These are phyloP conservation scores for Himalopsyche japonica DNA, from an alignment of 2,888 invertebrate genomes.

Conservation along the genomic window DNA sequence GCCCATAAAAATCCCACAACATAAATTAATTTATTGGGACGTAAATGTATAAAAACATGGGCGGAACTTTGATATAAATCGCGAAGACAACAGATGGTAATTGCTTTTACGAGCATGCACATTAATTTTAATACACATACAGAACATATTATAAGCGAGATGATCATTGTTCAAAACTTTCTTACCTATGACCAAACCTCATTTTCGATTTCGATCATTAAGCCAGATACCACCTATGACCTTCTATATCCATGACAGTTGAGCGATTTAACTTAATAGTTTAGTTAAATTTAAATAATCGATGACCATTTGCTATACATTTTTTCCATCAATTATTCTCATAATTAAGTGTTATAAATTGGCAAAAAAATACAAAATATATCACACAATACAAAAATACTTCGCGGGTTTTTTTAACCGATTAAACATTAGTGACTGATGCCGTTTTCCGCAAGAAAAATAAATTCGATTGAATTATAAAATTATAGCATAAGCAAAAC, in stretches of 20 bases:
- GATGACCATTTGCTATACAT: neutral
- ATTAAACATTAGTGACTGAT: no score
- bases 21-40: neutral
- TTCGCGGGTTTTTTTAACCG: no score
- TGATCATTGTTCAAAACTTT: neutral
- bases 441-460: no score
- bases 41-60: neutral
- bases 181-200: neutral
- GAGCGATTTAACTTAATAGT: neutral
- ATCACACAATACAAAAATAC: no score
- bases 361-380: no score
- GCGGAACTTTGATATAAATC: neutral
- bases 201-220: neutral
- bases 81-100: constrained; percentile 1
- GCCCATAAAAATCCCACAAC: neutral
- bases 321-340: no score
- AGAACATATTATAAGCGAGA: neutral
- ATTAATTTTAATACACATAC: neutral
- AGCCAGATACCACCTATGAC: neutral
- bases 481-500: no score
- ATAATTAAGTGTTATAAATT: no score
- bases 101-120: neutral
- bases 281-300: neutral
- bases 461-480: no score
- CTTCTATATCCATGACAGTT: neutral